Evolutionary conservation across 2,797 vertebrate genomes (phyloP), one percentile per base, ranked within the genome.

Genomic region (Hipposideros larvatus): DNA sequence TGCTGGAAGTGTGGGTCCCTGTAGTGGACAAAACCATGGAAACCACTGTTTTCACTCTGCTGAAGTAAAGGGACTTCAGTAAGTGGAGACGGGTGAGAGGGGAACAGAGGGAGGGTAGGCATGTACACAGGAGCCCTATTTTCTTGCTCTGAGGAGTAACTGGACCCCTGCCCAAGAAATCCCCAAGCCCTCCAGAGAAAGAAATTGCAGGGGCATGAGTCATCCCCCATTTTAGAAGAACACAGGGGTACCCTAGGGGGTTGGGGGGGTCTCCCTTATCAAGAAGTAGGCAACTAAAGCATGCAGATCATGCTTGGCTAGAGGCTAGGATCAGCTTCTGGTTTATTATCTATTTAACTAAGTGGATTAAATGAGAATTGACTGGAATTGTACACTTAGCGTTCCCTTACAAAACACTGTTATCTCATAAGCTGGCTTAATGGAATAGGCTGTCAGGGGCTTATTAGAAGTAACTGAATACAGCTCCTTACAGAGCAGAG

Each of bases 311-410:
- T 71, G 68, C 88, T 74, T 70, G 37, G 83, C 82, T 51, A 31
- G 88, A 94, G 71, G 71, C 66, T 85, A 24, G 66, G 79, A 93
- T 92, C 89, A 51, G 80, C 94, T 95, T 86, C 71, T 91, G 65
- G 41, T 82, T 94, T 94, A 95, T 94, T 93, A 90, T 94, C 94
- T 96, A 2, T 88, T 96, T 90, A 97, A 97, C 94, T 91, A 90
- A 92, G 78, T 95, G 61, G 70, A 70, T 96, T 95, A 78, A 94
- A 73, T 90, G 96, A 90, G 93, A 95, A 95, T 87, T 82, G 94
- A 53, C 94, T 97, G 84, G 91, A 93, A 90, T 41, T 53, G 55
- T 78, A 93, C 87, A 83, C 87, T 93, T 90, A 55, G 51, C 43
- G 34, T 89, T 96, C 86, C 91, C 78, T 96, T 96, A 95, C 92